These are phyloP conservation scores for Phasianus colchicus DNA, from an alignment of 2,113 vertebrate species.

Conservation along the genomic window DNA sequence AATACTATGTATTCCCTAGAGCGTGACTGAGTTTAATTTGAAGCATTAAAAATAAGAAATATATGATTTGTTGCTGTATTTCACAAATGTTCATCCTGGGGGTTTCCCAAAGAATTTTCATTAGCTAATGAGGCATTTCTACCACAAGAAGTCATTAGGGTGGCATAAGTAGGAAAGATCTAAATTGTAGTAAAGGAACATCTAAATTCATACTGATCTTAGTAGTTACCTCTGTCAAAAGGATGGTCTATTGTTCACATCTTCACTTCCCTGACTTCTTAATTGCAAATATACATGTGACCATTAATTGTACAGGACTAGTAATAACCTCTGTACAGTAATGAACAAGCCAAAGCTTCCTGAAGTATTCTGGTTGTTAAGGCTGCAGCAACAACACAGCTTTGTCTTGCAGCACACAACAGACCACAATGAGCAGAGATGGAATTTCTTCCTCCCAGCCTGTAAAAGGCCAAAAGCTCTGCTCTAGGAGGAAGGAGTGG, in stretches of 20 bases:
- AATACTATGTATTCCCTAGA: conserved; percentile 16
- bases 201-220: conserved; percentile 60
- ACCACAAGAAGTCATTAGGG: conserved; percentile 62
- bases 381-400: not conserved
- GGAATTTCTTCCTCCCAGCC: not conserved
- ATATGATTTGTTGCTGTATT: conserved; percentile 59
- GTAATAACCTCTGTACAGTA: conserved; percentile 47
- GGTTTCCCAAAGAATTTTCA: conserved; percentile 71
- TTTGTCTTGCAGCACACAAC: not conserved
- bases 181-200: conserved; percentile 44
- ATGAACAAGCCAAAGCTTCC: conserved; percentile 50
- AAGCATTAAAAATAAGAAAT: conserved; percentile 61
- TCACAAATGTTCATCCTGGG: conserved; percentile 45
- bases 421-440: not conserved
- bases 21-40: conserved; percentile 49
- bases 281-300: conserved; percentile 72
- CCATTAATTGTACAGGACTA: conserved; percentile 70
- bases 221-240: conserved; percentile 70
- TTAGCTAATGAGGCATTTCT: conserved; percentile 43
- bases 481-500: not conserved
- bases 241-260: conserved; percentile 73
- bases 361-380: conserved; percentile 19
- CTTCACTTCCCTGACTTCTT: conserved; percentile 65
- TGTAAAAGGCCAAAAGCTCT: not conserved
- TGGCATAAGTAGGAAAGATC: conserved; percentile 39